phyloP scores from a whole-genome alignment of 2,888 invertebrate genomes.

The Acanthopleura granulata region DNA sequence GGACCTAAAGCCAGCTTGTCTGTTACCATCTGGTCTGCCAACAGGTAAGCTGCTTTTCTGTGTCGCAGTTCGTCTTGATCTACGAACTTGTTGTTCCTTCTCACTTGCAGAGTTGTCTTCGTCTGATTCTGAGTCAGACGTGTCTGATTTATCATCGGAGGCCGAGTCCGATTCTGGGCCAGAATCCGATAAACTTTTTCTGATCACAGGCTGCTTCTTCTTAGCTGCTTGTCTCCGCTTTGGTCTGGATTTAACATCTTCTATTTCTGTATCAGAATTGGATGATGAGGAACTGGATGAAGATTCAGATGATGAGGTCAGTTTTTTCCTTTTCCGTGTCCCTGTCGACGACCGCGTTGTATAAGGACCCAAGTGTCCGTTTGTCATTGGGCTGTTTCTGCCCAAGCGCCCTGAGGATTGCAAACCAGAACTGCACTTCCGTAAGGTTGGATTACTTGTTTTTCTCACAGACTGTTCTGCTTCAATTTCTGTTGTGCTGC shows the following conservation, averaged over 20 bases:
- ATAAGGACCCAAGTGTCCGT: not conserved
- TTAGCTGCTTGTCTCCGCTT: not conserved
- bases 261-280: conserved; percentile 13
- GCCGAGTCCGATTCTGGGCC: not conserved
- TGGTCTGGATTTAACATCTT: not conserved
- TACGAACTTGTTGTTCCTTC: not conserved
- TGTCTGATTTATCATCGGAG: not conserved
- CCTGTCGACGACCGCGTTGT: not conserved
- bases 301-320: not conserved
- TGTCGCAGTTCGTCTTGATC: not conserved
- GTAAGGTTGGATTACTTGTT: conserved; percentile 7
- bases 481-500: conserved; percentile 20
- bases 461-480: not conserved
- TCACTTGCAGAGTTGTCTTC: not conserved
- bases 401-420: not conserved
- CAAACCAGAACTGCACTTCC: not conserved
- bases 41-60: not conserved
- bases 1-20: not conserved
- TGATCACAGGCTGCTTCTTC: not conserved
- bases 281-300: conserved; percentile 11
- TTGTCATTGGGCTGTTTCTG: not conserved
- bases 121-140: not conserved
- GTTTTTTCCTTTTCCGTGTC: conserved; percentile 9
- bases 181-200: not conserved
- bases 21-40: not conserved